Percentiles rank a stretch among this genome's conserved stretches.
These are phyloP conservation scores for Metellina segmentata DNA, from an alignment of 2,888 invertebrate species.

Conservation along the genomic window DNA sequence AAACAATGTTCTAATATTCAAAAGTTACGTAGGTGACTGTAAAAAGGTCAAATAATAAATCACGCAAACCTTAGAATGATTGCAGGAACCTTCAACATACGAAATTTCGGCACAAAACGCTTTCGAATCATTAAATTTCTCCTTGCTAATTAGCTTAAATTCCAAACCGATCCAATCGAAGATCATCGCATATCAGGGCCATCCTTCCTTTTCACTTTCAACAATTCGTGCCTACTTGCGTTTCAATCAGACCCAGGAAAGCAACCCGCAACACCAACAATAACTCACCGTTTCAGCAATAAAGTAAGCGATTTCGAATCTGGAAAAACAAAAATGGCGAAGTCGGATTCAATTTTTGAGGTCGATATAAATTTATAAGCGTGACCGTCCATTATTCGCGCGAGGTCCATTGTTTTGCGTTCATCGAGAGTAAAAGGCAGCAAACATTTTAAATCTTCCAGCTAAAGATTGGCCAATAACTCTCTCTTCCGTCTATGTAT, in stretches of 20 bases:
- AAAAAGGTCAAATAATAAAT: no score
- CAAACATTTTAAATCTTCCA: constrained; percentile 67
- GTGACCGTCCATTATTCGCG: constrained; percentile 44
- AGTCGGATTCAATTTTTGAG: constrained; percentile 64
- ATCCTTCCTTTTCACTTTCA: background rate
- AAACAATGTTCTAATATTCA: no score
- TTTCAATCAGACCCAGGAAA: background rate
- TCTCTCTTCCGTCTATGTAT: constrained; percentile 64
- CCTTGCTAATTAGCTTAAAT: no score
- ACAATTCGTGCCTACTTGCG: background rate
- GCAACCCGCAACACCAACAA: background rate
- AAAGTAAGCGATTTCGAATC: constrained; percentile 44
- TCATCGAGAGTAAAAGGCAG: constrained; percentile 52
- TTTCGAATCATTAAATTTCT: no score
- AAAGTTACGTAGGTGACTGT: no score
- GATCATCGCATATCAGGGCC: background rate
- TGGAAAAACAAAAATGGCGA: constrained; percentile 46
- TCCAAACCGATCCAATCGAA: no score
- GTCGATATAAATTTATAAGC: constrained; percentile 76
- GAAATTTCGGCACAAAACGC: no score
- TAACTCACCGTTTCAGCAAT: constrained; percentile 40
- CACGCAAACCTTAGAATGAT: no score
- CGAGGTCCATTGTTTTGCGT: constrained; percentile 51
- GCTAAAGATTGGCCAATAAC: constrained; percentile 65
- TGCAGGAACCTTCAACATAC: no score